These are phyloP conservation scores for Argentina silus DNA, from an alignment of 2,797 vertebrate species.

Conservation along the genomic window DNA sequence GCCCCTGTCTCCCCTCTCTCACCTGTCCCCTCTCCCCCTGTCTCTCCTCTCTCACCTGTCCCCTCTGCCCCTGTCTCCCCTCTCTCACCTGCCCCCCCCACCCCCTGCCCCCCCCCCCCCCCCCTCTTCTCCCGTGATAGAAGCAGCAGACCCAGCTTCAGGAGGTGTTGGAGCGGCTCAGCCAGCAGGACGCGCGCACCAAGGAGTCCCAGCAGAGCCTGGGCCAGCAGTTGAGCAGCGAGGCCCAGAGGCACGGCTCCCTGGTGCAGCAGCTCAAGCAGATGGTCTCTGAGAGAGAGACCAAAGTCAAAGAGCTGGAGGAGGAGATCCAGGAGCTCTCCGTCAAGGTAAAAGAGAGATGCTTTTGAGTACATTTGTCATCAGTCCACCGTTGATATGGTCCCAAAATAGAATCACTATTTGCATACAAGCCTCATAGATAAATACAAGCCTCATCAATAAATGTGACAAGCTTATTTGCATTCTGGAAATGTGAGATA, in stretches of 20 bases:
- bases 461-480: no score
- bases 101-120: background rate
- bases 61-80: background rate
- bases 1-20: background rate
- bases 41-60: background rate
- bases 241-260: conserved; percentile 67
- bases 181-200: conserved; percentile 69
- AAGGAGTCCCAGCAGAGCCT: conserved; percentile 54
- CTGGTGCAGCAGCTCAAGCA: conserved; percentile 78
- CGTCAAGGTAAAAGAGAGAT: conserved; percentile 67
- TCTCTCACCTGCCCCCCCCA: background rate
- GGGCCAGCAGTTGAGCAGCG: conserved; percentile 58
- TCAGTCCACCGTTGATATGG: no score
- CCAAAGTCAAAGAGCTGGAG: conserved; percentile 81
- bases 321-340: conserved; percentile 69
- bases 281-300: conserved; percentile 79
- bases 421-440: no score
- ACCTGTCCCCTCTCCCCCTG: background rate
- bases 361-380: no score
- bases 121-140: conserved; percentile 61
- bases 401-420: no score
- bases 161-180: conserved; percentile 77
- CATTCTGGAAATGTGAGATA: no score
- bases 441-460: no score
- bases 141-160: conserved; percentile 87